Percentiles rank a stretch among this genome's conserved stretches.
These are phyloP conservation scores for Chouioia cunea DNA, from an alignment of 2,888 invertebrate species.

Conservation along the genomic window DNA sequence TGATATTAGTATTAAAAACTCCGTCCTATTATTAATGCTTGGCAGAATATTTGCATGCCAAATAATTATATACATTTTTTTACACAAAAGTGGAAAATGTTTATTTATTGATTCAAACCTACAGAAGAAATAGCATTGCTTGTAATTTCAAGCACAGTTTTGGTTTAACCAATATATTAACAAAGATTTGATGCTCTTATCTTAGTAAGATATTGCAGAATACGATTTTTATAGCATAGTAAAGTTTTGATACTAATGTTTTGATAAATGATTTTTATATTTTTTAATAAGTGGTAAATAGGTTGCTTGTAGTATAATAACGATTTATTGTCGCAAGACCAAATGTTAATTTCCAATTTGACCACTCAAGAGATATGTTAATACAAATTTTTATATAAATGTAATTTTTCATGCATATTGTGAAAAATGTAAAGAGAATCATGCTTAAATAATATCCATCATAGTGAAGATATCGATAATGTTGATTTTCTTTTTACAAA, in stretches of 20 bases:
- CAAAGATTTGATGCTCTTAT: background rate
- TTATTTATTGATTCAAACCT: conserved; percentile 26
- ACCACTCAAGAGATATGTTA: conserved; percentile 50
- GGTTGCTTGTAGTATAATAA: conserved; percentile 47
- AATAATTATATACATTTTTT: conserved; percentile 29
- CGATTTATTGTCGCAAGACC: conserved; percentile 60
- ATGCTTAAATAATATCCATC: conserved; percentile 42
- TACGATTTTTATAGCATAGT: conserved; percentile 2
- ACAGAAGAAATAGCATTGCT: background rate
- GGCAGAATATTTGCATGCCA: conserved; percentile 3
- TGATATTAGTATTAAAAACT: conserved; percentile 17
- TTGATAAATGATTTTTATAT: conserved; percentile 46
- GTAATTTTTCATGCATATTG: conserved; percentile 50
- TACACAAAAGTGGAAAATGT: conserved; percentile 32
- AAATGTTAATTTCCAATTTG: conserved; percentile 51
- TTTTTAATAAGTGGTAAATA: conserved; percentile 46
- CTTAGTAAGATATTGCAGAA: conserved; percentile 18
- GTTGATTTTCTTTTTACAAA: conserved; percentile 38
- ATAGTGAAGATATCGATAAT: conserved; percentile 24
- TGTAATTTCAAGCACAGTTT: conserved; percentile 21
- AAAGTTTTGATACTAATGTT: conserved; percentile 37
- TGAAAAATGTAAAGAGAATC: conserved; percentile 44
- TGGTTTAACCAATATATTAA: conserved; percentile 6
- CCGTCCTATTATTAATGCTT: conserved; percentile 32
- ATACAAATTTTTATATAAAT: conserved; percentile 59